Base-by-base conservation (phyloP, 2,113 vertebrate genomes). In the Planiliza haematocheilus region DNA sequence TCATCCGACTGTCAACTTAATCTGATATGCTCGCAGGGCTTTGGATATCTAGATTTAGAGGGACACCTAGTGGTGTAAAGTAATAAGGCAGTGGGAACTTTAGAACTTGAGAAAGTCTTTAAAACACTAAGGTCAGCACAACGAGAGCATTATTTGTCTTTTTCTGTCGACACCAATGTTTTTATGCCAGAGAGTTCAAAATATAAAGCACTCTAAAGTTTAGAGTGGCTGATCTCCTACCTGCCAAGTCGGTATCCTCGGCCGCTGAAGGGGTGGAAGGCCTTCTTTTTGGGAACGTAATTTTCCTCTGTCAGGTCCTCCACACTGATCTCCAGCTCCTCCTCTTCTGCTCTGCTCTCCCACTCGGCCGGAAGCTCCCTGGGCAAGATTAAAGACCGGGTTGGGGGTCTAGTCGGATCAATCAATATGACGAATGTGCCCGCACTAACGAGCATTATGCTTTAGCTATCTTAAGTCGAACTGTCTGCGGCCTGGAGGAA, bases 201-300 rank as follows among this genome's bases (percentile, higher is more conserved):
- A 30, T 30, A 30, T 30, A 30, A 2, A 30, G 24, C 24, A 30
- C 24, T 30, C 24, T 30, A 30, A 30, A 30, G 24, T 30, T 30
- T 30, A 5, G 5, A 30, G 24, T 30, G 24, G 24, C 24, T 30
- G n/a, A n/a, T 4, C 43, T 70, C 86, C 91, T 49, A 98, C 97
- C 97, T 99, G 92, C 97, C 97, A 39, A 99, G 92, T 81, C 97
- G 91, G 91, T 98, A 95, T 17, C 97, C 97, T 18, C 86, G 93
- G 24, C 97, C 97, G 16, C 95, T 97, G 86, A 98, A 98, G 16
- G 96, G 95, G 82, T 95, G 95, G 85, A 99, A 98, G 5, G 88
- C 46, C 39, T 95, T 94, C 82, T 96, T 98, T 56, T 81, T 95
- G 0, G 93, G 93, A n/a, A 94, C 65, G 74, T 95, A 97, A 0